Evolutionary conservation across 1,140 invertebrate species (phyloP), one percentile per base, ranked within the genome.

Genomic region (Bombus huntii): DNA sequence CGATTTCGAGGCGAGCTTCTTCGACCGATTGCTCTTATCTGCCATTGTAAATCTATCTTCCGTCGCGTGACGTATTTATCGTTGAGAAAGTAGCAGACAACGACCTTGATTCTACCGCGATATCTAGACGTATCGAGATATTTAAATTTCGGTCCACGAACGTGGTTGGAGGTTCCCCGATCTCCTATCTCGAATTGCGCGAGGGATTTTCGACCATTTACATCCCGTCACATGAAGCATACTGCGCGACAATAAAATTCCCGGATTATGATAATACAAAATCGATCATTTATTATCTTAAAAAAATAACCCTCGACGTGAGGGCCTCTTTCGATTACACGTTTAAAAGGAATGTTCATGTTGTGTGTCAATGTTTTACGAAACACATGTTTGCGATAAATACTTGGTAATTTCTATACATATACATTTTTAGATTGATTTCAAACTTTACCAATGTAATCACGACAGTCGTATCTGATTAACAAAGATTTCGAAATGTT

Each of bases 11-110:
- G 15, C 73, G 31, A 47, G 75, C 81, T 87, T 84, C 88, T 85
- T 65, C 81, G 68, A 73, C 66, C 39, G 74, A 89, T 88, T 80
- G 39, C 42, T 77, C 77, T 87, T 88, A 88, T 87, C 87, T 87
- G 28, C 44, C 25, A 28, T 44, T 39, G 77, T 87, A 88, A 88
- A 88, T 88, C 86, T 62, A 25, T 62, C 59, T 62, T 0, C 28
- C 28, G 59, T 1, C 73, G 59, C 22, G 68, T 37, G 31, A 47
- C 42, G 70, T 34, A 57, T 83, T 68, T 76, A 62, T 62, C 57
- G 44, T 31, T 28, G 44, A 31, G 81, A 76, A 70, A 83, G 73
- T 39, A 39, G 59, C 28, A 13, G 18, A n/a, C 59, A 44, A 13
- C 65, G 34, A n/a, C 59, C 72, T 66, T 53, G 59, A 53, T 57